Base-by-base conservation (phyloP, 2,888 invertebrate genomes). In the Anoplius nigerrimus region DNA sequence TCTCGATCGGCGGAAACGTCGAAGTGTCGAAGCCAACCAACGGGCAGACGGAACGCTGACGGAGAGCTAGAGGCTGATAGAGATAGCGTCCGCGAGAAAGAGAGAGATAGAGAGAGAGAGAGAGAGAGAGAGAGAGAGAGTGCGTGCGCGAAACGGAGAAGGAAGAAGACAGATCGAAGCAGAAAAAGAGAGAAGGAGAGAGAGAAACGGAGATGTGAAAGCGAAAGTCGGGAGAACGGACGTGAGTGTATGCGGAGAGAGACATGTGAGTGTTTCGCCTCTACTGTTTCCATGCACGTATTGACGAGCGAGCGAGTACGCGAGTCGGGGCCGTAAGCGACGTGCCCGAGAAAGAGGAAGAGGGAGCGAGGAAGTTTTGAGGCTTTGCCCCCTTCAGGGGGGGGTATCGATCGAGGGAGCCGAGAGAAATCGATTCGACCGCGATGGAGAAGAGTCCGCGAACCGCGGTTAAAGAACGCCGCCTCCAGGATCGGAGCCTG, bases 141-240 rank as follows among this genome's bases (percentile, higher is more conserved):
- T n/a, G n/a, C n/a, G n/a, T n/a, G n/a, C n/a, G n/a, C n/a, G 46
- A 61, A 16, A 15, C 22, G 4, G 27, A 27, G 45, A 27, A 34
- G 61, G 27, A 58, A 46, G 16, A 48, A 21, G 27, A 46, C 18
- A 34, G 46, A 8, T 13, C 13, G 34, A 2, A 22, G 45, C 21
- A n/a, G 45, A 34, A 24, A 24, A 24, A 24, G 24, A 11, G 34
- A 34, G 34, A 34, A 18, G 20, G 56, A 16, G 45, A 16, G 55
- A 55, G 13, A 27, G 34, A 58, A 34, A 58, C 55, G 65, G 45
- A 42, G 48, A 57, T 74, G 71, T 67, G 71, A 74, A 75, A 78
- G 80, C 74, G 78, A 76, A 80, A 80, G 73, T 75, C 62, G n/a
- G 62, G 71, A 62, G 69, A 69, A 71, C 59, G 68, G 66, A 57